Evolutionary conservation across 2,797 vertebrate species (phyloP).

Genomic region (Parauchenoglanis ngamensis): DNA sequence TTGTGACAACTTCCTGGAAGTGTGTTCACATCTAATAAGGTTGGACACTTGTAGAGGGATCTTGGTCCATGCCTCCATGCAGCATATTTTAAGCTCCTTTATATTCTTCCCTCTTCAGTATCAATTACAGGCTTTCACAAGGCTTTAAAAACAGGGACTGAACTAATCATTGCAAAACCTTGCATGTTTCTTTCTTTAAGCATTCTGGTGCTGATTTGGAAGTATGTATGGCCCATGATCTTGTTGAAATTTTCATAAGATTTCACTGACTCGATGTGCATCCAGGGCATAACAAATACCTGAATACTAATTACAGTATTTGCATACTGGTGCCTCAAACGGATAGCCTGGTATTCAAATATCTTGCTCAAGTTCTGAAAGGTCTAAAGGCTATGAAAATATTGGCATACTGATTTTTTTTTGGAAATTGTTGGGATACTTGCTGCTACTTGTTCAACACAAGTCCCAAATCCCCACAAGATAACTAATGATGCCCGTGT

Average conservation of each 20-base stretch:
- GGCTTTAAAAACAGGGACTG: background rate
- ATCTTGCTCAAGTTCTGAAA: background rate
- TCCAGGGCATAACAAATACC: slow-evolving; percentile 3
- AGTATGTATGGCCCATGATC: background rate
- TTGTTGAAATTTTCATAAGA: slow-evolving; percentile 9
- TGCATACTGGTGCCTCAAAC: background rate
- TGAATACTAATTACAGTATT: slow-evolving; percentile 19
- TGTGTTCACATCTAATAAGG: background rate
- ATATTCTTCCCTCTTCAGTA: background rate
- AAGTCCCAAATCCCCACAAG: background rate
- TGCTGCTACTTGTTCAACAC: background rate
- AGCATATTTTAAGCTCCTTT: background rate
- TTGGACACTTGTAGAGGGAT: too few relatives aligned
- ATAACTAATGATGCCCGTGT: background rate
- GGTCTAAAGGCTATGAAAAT: background rate
- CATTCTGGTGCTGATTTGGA: background rate
- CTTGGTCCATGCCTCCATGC: too few relatives aligned
- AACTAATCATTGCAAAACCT: background rate
- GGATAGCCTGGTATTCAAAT: slow-evolving; percentile 21
- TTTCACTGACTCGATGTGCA: background rate
- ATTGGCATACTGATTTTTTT: background rate
- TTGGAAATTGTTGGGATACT: background rate
- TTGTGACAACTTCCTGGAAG: background rate
- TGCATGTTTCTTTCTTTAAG: background rate
- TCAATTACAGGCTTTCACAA: background rate